Evolutionary conservation across 2,113 vertebrate genomes (phyloP).

Genomic region (Megalops atlanticus): DNA sequence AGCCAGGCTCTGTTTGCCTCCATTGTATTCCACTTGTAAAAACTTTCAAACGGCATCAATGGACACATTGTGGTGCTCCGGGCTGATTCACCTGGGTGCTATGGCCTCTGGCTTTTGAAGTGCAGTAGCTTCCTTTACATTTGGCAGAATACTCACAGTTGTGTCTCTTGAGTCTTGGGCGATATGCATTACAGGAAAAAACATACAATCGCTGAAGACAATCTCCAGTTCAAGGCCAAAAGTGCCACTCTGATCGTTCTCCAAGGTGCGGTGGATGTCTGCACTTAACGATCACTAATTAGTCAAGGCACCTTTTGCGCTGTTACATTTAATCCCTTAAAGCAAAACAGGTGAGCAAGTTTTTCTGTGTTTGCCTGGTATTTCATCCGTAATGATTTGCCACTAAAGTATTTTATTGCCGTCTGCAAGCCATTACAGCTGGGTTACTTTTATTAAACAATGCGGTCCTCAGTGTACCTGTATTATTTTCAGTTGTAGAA

Average conservation of each 20-base stretch:
- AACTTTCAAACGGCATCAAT: neutral
- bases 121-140: slow-evolving; percentile 1
- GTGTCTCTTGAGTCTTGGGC: neutral
- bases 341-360: neutral
- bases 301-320: too few species aligned
- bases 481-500: neutral
- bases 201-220: neutral
- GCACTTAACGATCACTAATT: too few species aligned
- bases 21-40: neutral
- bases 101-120: slow-evolving; percentile 14
- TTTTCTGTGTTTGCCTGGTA: too few species aligned
- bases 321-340: too few species aligned
- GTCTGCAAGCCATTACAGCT: slow-evolving; percentile 4
- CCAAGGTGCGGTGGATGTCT: neutral
- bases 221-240: neutral
- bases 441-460: neutral
- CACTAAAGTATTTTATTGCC: neutral
- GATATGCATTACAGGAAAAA: neutral
- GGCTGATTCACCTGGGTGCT: neutral
- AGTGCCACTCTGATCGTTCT: neutral
- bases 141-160: slow-evolving; percentile 1
- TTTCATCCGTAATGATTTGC: too few species aligned
- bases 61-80: neutral
- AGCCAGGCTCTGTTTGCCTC: neutral
- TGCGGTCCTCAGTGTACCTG: too few species aligned